Conservation (phyloP, 2,113 vertebrate genomes). For the Phalacrocorax carbo region DNA sequence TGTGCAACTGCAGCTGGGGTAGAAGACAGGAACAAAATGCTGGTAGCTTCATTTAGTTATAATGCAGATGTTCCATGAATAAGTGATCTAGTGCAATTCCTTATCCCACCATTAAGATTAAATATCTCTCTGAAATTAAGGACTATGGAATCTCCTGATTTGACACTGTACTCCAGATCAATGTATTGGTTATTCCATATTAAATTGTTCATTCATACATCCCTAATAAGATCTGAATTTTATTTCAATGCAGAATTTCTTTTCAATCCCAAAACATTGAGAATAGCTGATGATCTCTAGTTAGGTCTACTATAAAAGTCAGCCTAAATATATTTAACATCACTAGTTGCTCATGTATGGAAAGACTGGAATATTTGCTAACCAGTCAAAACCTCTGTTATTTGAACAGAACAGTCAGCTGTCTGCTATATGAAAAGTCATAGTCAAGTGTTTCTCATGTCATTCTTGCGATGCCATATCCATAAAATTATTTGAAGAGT, state of each 20-base stretch:
- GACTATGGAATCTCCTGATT: not conserved
- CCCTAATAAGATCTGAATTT: not conserved
- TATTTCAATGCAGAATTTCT: not conserved
- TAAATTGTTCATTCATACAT: not conserved
- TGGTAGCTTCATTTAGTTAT: not conserved
- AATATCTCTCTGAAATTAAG: not conserved
- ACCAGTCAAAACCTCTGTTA: not conserved
- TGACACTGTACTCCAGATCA: not conserved
- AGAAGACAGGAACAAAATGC: not conserved
- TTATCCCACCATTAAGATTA: not conserved
- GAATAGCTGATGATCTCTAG: not conserved
- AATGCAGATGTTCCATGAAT: not conserved
- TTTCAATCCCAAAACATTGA: not conserved
- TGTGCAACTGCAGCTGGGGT: not conserved
- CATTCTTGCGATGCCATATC: not conserved
- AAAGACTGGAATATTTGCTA: not conserved
- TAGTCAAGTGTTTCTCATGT: not conserved
- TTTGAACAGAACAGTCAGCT: not conserved
- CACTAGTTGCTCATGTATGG: fast-evolving
- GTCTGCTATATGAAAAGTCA: not conserved
- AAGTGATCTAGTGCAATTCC: not conserved
- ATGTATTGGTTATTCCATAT: not conserved
- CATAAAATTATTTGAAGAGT: not conserved
- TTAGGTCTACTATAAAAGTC: not conserved
- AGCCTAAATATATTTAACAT: not conserved